These are phyloP conservation scores for Ypsolopha sequella DNA, from an alignment of 2,888 invertebrate species.

Conservation along the genomic window DNA sequence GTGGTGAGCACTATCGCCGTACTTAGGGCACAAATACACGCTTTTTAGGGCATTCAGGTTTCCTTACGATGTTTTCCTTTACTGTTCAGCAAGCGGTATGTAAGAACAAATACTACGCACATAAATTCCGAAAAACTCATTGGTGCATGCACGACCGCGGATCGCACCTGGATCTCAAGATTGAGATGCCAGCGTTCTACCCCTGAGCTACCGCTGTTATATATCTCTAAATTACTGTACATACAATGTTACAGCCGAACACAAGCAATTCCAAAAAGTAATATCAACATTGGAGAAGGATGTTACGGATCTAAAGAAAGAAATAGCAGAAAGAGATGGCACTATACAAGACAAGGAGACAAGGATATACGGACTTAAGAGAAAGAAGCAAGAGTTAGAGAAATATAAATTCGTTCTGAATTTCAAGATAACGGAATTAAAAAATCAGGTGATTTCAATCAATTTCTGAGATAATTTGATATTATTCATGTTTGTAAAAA, in stretches of 20 bases:
- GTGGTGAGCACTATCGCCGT: too few species aligned
- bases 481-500: neutral
- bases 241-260: conserved; percentile 69
- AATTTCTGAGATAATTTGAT: neutral
- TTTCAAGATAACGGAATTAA: conserved; percentile 90
- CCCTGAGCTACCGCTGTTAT: too few species aligned
- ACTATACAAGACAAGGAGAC: conserved; percentile 90
- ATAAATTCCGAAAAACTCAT: too few species aligned
- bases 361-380: conserved; percentile 84
- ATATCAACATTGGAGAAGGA: conserved; percentile 82
- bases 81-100: too few species aligned
- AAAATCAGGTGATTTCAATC: conserved; percentile 69
- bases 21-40: too few species aligned
- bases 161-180: too few species aligned
- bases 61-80: too few species aligned
- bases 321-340: conserved; percentile 85
- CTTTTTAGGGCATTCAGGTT: too few species aligned
- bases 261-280: conserved; percentile 76
- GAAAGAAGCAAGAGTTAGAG: conserved; percentile 88
- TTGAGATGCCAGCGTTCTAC: too few species aligned
- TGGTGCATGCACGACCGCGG: too few species aligned
- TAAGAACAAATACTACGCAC: too few species aligned
- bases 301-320: conserved; percentile 84
- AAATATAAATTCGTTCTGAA: conserved; percentile 93
- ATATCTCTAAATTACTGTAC: too few species aligned